Conservation (phyloP, 2,888 invertebrate species). For the Dermolepida albohirtum region DNA sequence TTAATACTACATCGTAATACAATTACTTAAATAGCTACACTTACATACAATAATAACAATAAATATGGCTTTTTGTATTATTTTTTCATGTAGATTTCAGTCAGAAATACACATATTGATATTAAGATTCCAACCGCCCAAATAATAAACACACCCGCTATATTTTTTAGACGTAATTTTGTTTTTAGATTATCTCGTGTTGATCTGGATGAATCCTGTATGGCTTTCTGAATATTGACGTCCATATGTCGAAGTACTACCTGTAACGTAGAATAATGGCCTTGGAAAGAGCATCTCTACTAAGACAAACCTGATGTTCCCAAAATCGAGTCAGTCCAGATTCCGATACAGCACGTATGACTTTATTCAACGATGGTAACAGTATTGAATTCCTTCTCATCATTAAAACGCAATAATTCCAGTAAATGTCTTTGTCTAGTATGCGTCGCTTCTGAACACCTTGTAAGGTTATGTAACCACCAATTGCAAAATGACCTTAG, state of each 20-base stretch:
- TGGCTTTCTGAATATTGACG: constrained; percentile 5
- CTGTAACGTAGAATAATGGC: not conserved
- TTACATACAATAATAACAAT: no score
- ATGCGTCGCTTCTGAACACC: constrained; percentile 30
- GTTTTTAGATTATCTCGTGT: not conserved
- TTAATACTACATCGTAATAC: no score
- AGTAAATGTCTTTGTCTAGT: constrained; percentile 37
- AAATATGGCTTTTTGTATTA: not conserved
- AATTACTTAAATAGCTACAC: no score
- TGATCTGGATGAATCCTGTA: not conserved
- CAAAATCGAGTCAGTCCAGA: constrained; percentile 26
- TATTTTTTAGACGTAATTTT: constrained; percentile 7
- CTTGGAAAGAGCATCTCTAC: no score
- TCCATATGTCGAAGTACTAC: constrained; percentile 5
- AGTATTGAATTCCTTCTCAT: constrained; percentile 39
- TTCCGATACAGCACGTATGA: constrained; percentile 28
- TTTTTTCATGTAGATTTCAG: not conserved
- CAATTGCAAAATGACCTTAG: constrained; percentile 35
- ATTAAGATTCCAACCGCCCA: not conserved
- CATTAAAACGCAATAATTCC: constrained; percentile 37
- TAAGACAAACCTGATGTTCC: constrained; percentile 32
- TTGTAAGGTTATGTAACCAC: constrained; percentile 28
- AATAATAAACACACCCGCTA: constrained; percentile 6
- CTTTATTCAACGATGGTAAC: constrained; percentile 22
- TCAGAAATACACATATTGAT: not conserved